A percentile compares a stretch with the other conserved stretches of the same genome.
Evolutionary conservation across 1,140 invertebrate species (phyloP).

Genomic region (Nymphalis io): DNA sequence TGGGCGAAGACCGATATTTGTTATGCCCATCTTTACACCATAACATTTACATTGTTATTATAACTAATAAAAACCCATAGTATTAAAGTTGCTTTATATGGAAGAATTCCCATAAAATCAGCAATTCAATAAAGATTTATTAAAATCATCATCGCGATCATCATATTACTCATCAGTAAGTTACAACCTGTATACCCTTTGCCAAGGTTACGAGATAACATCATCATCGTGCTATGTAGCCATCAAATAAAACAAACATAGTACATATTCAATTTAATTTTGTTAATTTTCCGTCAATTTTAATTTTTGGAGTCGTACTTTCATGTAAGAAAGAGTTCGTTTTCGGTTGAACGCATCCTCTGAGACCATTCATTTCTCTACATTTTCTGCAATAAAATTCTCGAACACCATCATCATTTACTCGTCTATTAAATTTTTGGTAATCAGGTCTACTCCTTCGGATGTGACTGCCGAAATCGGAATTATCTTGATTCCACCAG

Average conservation of each 20-base stretch:
- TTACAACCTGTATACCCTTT: slow-evolving; percentile 27
- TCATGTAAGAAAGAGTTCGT: slow-evolving; percentile 52
- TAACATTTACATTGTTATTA: not conserved
- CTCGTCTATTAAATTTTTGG: slow-evolving; percentile 53
- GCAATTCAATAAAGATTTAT: slow-evolving; percentile 22
- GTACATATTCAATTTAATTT: slow-evolving; percentile 61
- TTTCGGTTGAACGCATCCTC: slow-evolving; percentile 49
- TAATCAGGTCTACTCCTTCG: slow-evolving; percentile 45
- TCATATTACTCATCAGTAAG: slow-evolving; percentile 23
- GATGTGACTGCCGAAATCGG: slow-evolving; percentile 36
- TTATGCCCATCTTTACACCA: no score
- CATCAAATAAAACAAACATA: slow-evolving; percentile 20
- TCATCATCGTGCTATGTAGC: slow-evolving; percentile 52
- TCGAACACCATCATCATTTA: slow-evolving; percentile 58
- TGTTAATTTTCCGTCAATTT: slow-evolving; percentile 73
- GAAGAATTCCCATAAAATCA: slow-evolving; percentile 26
- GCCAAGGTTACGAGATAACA: slow-evolving; percentile 64
- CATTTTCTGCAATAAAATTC: slow-evolving; percentile 74
- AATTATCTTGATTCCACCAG: slow-evolving; percentile 53
- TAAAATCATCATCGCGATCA: slow-evolving; percentile 1
- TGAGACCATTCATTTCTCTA: slow-evolving; percentile 55
- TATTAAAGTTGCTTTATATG: not conserved
- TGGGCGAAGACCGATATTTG: no score
- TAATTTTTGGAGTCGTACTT: slow-evolving; percentile 66
- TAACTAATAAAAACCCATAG: not conserved